Evolutionary conservation across 2,113 vertebrate species (phyloP).

Genomic region (Myrmecophaga tridactyla): DNA sequence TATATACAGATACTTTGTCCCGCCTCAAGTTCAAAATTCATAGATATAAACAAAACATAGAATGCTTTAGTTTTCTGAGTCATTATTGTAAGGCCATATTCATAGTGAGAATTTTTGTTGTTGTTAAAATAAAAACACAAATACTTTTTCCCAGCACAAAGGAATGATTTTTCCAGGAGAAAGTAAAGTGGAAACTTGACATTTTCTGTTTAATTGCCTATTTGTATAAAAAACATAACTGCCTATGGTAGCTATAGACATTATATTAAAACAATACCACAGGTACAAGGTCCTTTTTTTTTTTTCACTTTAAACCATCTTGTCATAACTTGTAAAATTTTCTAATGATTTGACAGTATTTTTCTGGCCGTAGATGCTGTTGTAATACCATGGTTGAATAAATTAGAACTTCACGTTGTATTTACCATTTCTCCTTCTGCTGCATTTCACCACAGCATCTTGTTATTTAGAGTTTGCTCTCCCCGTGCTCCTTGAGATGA

Average conservation of each 20-base stretch:
- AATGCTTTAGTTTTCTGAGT: background rate
- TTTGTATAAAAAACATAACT: background rate
- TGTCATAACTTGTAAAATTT: conserved; percentile 33
- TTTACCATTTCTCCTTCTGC: background rate
- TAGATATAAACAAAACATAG: background rate
- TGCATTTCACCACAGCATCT: background rate
- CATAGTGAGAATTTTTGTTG: background rate
- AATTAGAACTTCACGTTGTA: conserved; percentile 8
- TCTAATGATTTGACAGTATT: background rate
- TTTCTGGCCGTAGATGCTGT: background rate
- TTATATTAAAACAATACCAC: background rate
- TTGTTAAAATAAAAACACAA: background rate
- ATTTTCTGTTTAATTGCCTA: background rate
- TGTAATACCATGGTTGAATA: background rate
- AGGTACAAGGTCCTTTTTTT: background rate
- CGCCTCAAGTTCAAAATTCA: background rate
- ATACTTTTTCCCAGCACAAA: background rate
- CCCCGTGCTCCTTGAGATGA: conserved; percentile 16
- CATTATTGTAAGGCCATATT: background rate
- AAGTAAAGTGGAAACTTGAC: background rate
- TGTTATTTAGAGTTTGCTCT: conserved; percentile 41
- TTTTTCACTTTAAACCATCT: background rate
- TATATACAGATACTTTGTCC: background rate
- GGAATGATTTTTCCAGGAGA: background rate
- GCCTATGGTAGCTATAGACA: background rate